A percentile compares a stretch with the other conserved stretches of the same genome.
Conservation (phyloP, 2,113 vertebrate species). For the Chauna torquata region DNA sequence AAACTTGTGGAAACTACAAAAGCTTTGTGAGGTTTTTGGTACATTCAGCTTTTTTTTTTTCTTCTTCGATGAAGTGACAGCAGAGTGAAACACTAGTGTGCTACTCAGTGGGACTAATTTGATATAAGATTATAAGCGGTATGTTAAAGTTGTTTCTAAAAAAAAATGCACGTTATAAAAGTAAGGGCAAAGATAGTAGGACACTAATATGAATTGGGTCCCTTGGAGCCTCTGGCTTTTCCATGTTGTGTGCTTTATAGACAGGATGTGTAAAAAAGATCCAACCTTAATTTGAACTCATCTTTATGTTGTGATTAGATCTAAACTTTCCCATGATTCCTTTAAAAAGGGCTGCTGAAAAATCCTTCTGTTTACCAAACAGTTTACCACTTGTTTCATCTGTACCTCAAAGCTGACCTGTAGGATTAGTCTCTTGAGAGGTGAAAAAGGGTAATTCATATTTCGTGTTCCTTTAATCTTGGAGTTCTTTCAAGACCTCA, state of each 20-base stretch:
- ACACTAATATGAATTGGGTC: not conserved
- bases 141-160: not conserved
- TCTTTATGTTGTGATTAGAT: conserved; percentile 46
- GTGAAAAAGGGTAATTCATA: conserved; percentile 60
- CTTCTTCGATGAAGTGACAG: not conserved
- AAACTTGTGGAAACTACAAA: not conserved
- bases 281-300: conserved; percentile 52
- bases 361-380: conserved; percentile 58
- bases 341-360: conserved; percentile 40
- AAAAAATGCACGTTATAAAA: not conserved
- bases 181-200: not conserved
- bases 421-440: conserved; percentile 53
- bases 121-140: not conserved
- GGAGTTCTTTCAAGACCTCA: not conserved
- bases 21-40: not conserved
- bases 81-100: not conserved
- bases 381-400: conserved; percentile 65
- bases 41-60: not conserved
- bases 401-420: conserved; percentile 51
- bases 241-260: not conserved
- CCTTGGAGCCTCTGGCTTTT: not conserved
- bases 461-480: conserved; percentile 66
- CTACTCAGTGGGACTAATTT: not conserved
- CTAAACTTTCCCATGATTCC: conserved; percentile 51
- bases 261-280: conserved; percentile 40